phyloP scores from a whole-genome alignment of 2,113 vertebrate species.

The Narcine bancroftii region DNA sequence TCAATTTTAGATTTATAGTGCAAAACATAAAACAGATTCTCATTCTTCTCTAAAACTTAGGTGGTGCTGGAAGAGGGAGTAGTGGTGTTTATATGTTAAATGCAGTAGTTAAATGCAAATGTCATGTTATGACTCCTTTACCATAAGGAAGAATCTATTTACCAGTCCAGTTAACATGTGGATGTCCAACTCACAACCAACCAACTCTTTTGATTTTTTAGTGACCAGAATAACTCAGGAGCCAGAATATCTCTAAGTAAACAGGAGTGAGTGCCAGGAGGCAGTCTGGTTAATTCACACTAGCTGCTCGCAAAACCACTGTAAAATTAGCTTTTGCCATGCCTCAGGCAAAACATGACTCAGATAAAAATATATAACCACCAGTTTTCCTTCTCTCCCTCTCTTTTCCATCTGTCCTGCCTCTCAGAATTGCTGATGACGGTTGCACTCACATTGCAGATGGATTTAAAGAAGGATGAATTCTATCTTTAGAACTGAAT shows the following conservation, averaged over 20 bases:
- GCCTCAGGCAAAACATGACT: slow-evolving; percentile 26
- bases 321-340: slow-evolving; percentile 25
- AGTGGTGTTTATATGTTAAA: background rate
- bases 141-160: background rate
- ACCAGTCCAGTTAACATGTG: background rate
- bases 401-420: background rate
- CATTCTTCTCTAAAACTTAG: no score
- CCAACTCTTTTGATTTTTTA: background rate
- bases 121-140: background rate
- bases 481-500: background rate
- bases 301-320: slow-evolving; percentile 26
- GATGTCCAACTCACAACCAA: background rate
- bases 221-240: slow-evolving; percentile 4
- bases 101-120: background rate
- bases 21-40: no score
- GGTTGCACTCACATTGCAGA: background rate
- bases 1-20: no score
- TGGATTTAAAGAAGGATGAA: background rate
- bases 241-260: slow-evolving; percentile 11
- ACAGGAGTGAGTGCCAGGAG: slow-evolving; percentile 7
- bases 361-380: slow-evolving; percentile 21
- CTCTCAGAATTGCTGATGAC: background rate
- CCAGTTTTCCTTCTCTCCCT: background rate
- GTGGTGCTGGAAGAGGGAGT: no score
- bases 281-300: slow-evolving; percentile 27